These are phyloP conservation scores for Porites evermanni DNA, from an alignment of 92 coral and sea anemone genomes.

Conservation along the genomic window DNA sequence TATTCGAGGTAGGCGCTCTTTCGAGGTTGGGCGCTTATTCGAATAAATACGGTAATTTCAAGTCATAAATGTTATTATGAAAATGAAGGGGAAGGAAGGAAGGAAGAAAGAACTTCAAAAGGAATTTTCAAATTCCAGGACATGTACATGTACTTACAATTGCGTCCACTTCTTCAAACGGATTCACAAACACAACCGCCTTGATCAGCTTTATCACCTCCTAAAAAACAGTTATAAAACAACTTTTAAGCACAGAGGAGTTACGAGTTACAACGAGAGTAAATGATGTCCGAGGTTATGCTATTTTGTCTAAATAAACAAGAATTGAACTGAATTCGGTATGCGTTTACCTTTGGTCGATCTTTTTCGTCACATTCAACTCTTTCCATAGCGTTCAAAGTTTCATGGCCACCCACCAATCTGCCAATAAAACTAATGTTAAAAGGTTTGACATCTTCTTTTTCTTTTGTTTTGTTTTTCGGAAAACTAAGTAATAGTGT, in stretches of 20 bases:
- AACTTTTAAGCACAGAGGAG: too few species aligned
- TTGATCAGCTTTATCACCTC: conserved; percentile 84
- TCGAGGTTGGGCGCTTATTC: too few species aligned
- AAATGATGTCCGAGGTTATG: too few species aligned
- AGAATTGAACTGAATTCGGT: too few species aligned
- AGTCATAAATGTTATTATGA: too few species aligned
- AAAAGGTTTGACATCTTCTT: background rate
- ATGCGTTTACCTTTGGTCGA: conserved; percentile 83
- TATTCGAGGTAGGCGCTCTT: too few species aligned
- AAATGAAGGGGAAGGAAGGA: too few species aligned
- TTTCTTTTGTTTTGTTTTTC: too few species aligned
- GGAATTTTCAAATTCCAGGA: background rate
- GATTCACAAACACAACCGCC: conserved; percentile 85
- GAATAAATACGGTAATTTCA: too few species aligned
- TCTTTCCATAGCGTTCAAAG: conserved; percentile 89
- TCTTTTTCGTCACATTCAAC: conserved; percentile 93
- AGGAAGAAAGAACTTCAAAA: background rate
- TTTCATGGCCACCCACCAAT: conserved; percentile 96
- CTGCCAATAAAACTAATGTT: conserved; percentile 25
- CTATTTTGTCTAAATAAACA: too few species aligned
- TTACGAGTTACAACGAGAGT: too few species aligned
- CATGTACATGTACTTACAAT: conserved; percentile 57
- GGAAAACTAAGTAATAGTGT: too few species aligned
- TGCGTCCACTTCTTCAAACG: conserved; percentile 94
- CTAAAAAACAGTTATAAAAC: conserved; percentile 40